Evolutionary conservation across 2,797 vertebrate genomes (phyloP).

Genomic region (Acipenser oxyrinchus): DNA sequence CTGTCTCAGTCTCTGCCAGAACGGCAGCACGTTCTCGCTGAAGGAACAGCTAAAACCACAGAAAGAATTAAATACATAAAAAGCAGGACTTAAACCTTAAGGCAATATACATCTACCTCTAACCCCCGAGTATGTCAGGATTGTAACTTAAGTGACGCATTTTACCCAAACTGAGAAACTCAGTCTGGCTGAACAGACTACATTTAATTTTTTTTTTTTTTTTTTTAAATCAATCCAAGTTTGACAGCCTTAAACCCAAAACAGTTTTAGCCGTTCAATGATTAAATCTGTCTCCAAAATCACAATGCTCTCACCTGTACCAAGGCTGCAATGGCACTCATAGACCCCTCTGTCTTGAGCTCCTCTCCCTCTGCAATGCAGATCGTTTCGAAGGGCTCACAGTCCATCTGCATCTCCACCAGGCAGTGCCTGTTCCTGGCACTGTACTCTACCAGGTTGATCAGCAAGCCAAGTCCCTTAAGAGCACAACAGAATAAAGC

Average conservation of each 20-base stretch:
- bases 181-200: no score
- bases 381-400: conserved; percentile 72
- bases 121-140: no score
- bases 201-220: no score
- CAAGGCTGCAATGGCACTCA: conserved; percentile 80
- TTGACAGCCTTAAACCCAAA: no score
- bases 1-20: conserved; percentile 90
- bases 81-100: no score
- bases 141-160: no score
- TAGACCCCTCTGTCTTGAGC: conserved; percentile 49
- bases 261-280: no score
- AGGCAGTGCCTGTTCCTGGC: conserved; percentile 89
- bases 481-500: conserved; percentile 1
- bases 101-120: no score
- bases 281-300: no score
- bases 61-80: background rate
- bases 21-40: conserved; percentile 87
- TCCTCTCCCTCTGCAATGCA: conserved; percentile 63
- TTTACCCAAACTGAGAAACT: no score
- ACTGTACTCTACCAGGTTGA: conserved; percentile 96
- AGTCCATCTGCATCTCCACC: conserved; percentile 83
- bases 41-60: conserved; percentile 71
- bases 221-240: no score
- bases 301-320: conserved; percentile 70
- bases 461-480: conserved; percentile 89